Evolutionary conservation across 1,140 invertebrate species (phyloP), one percentile per base, ranked within the genome.

Genomic region (Lordiphosa clarofinis): DNA sequence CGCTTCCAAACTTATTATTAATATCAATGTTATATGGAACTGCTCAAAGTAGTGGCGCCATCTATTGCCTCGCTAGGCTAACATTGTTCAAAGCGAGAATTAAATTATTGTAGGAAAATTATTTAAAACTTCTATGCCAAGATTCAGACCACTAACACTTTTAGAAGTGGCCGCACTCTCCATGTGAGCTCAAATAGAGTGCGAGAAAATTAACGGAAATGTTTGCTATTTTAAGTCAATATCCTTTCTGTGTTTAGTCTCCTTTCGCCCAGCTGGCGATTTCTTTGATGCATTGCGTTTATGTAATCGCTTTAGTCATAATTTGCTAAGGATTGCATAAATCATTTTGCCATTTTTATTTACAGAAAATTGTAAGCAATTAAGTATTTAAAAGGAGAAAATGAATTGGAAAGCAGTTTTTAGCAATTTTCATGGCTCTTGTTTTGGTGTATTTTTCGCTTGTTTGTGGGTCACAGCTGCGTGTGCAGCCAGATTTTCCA

Each of bases 391-490:
- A n/a, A 12, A 3, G 50, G 31, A 33, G 24, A 8, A 24, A 37
- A 49, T 12, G 15, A 39, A 39, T 10, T 39, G 13, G 49, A 58
- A 58, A 67, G 64, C 56, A 11, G 46, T 37, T 46, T 57, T 39
- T 43, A 55, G 42, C 43, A 55, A 21, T 55, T 62, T 36, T 12
- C 24, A 21, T n/a, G 46, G 8, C 35, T 65, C 40, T 28, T 19
- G 53, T 36, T 50, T 66, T 50, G 47, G 33, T 59, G 15, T 15
- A 36, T 56, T 38, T 31, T 39, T 19, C 19, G 19, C 28, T 31
- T 13, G 8, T 40, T 58, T 73, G 36, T 59, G 56, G 74, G 69
- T 74, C 68, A 74, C 39, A 56, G 33, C 55, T 56, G 54, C 70
- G 63, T 73, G 44, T 66, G 60, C 60, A 56, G 63, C 37, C 43